Evolutionary conservation across 2,113 vertebrate species (phyloP), one percentile per base, ranked within the genome.

Genomic region (Acrocephalus kingi): DNA sequence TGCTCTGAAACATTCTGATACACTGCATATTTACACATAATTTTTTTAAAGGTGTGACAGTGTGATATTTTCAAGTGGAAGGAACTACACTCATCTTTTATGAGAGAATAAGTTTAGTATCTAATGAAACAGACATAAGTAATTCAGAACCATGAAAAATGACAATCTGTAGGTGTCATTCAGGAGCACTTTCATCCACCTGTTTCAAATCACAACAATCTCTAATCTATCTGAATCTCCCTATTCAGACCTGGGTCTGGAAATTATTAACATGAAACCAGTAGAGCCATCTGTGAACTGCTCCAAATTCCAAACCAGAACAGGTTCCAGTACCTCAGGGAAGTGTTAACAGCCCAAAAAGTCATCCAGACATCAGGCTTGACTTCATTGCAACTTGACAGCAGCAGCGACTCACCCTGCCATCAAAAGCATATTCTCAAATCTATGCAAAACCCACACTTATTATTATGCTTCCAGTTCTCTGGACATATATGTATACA

Each of bases 291-390:
- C 87, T 87, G 64, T 68, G 64, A 94, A 67, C 33, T 67, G 61
- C 61, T 73, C 72, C 56, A 90, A 55, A 87, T 90, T 92, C 52
- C 76, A 74, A 31, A 28, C 7, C 73, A 94, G 80, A 87, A 75
- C 39, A 93, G 64, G 48, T 75, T 92, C 68, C 48, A 67, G 64
- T n/a, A 92, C 66, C 56, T 93, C 39, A 49, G 79, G 56, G 86
- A 96, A 93, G 30, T 28, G 61, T 73, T 93, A 94, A 78, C 39
- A 72, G 67, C 78, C 33, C 72, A 90, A n/a, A 80, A 19, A 80
- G 15, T 45, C 51, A 71, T 63, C 78, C 89, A 92, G 56, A 56
- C 41, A n/a, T 45, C 28, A 54, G 43, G 69, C 33, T 66, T 72
- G 58, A 94, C 66, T 91, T 80, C 31, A 48, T 39, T 91, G 72